Evolutionary conservation across 2,797 vertebrate species (phyloP).

Genomic region (Ptychobarbus kaznakovi): DNA sequence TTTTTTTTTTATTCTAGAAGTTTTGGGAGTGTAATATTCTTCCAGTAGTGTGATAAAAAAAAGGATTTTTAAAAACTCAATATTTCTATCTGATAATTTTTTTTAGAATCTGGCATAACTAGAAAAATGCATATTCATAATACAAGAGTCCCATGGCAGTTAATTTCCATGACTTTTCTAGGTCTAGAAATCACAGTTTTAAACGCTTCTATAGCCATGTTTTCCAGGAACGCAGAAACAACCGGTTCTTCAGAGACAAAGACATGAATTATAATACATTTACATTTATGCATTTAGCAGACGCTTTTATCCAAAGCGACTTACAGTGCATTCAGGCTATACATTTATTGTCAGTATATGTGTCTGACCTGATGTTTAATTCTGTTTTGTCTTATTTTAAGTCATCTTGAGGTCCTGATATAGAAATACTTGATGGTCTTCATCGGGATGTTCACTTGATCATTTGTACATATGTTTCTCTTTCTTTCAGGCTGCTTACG

Average conservation of each 20-base stretch:
- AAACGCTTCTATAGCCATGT: neutral
- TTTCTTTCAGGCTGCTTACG: slow-evolving; percentile 87
- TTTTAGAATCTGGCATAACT: neutral
- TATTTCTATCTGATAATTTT: neutral
- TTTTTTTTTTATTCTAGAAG: neutral
- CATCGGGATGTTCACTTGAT: neutral
- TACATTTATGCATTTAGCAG: no score
- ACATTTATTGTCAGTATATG: no score
- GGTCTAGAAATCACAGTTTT: neutral
- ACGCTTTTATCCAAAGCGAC: no score
- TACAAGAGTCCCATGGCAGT: neutral
- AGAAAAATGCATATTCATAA: neutral
- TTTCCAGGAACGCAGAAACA: neutral
- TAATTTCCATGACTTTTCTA: neutral
- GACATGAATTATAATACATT: no score
- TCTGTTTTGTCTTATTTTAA: neutral
- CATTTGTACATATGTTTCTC: neutral
- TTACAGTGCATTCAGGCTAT: no score
- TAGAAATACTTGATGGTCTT: neutral
- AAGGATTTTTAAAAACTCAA: neutral
- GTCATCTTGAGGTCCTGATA: neutral
- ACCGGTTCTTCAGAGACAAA: no score
- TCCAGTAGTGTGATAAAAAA: neutral
- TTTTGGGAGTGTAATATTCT: neutral
- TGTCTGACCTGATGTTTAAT: no score